These are phyloP conservation scores for Poecilia latipinna DNA, from an alignment of 2,113 vertebrate species.

Conservation along the genomic window DNA sequence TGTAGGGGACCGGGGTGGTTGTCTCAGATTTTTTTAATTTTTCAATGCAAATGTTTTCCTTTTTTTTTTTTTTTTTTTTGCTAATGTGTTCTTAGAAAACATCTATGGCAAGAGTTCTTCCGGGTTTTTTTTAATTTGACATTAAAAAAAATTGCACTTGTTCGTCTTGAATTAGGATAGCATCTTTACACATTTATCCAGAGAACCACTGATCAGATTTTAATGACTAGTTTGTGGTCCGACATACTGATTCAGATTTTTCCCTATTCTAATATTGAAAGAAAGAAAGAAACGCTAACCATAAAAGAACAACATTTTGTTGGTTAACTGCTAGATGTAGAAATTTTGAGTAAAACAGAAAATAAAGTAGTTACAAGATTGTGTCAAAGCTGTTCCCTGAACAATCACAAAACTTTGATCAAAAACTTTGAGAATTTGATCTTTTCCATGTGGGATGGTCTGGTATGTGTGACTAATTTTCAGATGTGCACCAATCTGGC, in stretches of 20 bases:
- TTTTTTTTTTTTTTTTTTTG: neutral
- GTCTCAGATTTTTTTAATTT: constrained; percentile 48
- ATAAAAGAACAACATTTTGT: neutral
- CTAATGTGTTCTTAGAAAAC: neutral
- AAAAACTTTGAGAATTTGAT: too few species aligned
- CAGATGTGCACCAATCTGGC: neutral
- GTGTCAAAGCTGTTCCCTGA: too few species aligned
- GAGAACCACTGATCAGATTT: too few species aligned
- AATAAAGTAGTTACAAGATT: neutral
- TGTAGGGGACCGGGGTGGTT: constrained; percentile 33
- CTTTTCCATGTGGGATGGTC: too few species aligned
- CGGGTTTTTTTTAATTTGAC: neutral
- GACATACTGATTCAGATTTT: neutral
- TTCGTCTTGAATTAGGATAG: neutral
- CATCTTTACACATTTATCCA: neutral
- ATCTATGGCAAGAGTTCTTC: neutral
- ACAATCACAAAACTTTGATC: too few species aligned
- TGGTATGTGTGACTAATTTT: too few species aligned
- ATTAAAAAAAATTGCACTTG: neutral
- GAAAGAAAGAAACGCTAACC: neutral
- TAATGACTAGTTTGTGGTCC: neutral
- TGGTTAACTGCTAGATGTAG: neutral
- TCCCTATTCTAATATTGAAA: neutral
- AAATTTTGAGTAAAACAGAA: neutral
- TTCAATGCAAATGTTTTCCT: constrained; percentile 5